A percentile compares a stretch with the other conserved stretches of the same genome.
Evolutionary conservation across 1,140 invertebrate species (phyloP).

Genomic region (Uloborus diversus): DNA sequence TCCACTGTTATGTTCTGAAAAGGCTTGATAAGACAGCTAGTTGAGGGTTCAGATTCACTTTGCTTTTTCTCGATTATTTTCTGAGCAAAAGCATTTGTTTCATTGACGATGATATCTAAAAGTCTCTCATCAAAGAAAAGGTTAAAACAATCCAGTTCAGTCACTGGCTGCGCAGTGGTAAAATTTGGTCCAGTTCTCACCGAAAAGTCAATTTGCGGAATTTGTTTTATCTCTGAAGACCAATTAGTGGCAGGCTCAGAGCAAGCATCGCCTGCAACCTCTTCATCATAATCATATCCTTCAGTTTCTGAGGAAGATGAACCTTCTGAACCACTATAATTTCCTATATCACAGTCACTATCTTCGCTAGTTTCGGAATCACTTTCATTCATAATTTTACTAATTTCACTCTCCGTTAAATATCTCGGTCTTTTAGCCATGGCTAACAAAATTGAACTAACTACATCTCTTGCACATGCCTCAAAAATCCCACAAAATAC

Average conservation of each 20-base stretch:
- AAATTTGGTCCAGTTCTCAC: not conserved
- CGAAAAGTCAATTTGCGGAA: not conserved
- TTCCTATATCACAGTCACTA: no score
- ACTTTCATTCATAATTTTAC: not conserved
- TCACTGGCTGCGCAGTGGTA: not conserved
- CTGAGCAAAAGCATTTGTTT: slow-evolving; percentile 1
- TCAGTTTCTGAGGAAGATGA: not conserved
- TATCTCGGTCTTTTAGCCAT: slow-evolving; percentile 3
- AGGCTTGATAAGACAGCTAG: not conserved
- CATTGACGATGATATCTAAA: not conserved
- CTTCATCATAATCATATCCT: not conserved
- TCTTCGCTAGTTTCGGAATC: not conserved
- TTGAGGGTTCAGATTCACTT: not conserved
- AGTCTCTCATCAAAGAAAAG: not conserved
- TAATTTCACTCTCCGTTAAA: not conserved
- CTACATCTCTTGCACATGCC: no score
- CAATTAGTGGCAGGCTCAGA: not conserved
- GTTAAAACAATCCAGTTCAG: not conserved
- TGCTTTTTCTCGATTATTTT: not conserved
- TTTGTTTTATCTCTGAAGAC: not conserved
- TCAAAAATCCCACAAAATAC: no score
- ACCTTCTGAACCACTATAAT: not conserved
- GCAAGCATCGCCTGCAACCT: not conserved
- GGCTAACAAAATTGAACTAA: no score
- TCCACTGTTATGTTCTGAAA: not conserved